Evolutionary conservation across 2,888 invertebrate species (phyloP).

Genomic region (Agrenia bidenticulata): DNA sequence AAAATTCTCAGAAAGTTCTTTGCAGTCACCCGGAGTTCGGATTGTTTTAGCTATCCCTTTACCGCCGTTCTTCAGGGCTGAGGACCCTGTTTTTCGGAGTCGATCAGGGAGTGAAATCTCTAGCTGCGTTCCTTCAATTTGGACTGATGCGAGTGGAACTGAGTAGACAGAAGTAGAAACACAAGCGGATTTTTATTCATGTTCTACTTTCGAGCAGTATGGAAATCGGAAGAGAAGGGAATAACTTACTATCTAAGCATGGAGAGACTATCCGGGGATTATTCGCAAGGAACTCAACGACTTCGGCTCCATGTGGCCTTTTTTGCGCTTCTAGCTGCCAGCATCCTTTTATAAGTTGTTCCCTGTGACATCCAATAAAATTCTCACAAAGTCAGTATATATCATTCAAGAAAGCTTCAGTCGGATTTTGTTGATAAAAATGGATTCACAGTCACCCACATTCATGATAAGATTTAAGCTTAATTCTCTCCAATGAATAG

Average conservation of each 20-base stretch:
- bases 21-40: slow-evolving; percentile 23
- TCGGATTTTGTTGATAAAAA: no score
- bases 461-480: no score
- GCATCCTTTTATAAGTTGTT: slow-evolving; percentile 73
- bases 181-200: no score
- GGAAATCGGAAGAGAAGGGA: no score
- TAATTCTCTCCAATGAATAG: no score
- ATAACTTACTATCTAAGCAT: slow-evolving; percentile 65
- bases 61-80: slow-evolving; percentile 29
- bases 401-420: slow-evolving; percentile 45
- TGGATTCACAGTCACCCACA: no score
- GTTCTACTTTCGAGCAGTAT: no score
- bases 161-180: background rate
- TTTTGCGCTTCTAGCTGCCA: slow-evolving; percentile 71
- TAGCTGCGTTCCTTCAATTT: slow-evolving; percentile 67
- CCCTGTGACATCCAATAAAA: slow-evolving; percentile 59
- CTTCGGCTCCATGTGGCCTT: slow-evolving; percentile 74
- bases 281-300: slow-evolving; percentile 77
- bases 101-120: slow-evolving; percentile 60
- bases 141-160: slow-evolving; percentile 70
- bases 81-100: slow-evolving; percentile 58
- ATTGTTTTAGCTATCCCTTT: slow-evolving; percentile 26
- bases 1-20: background rate
- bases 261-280: slow-evolving; percentile 75
- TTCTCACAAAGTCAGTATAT: background rate